phyloP scores from a whole-genome alignment of 1,140 invertebrate genomes.

The Papilio aristodemus region DNA sequence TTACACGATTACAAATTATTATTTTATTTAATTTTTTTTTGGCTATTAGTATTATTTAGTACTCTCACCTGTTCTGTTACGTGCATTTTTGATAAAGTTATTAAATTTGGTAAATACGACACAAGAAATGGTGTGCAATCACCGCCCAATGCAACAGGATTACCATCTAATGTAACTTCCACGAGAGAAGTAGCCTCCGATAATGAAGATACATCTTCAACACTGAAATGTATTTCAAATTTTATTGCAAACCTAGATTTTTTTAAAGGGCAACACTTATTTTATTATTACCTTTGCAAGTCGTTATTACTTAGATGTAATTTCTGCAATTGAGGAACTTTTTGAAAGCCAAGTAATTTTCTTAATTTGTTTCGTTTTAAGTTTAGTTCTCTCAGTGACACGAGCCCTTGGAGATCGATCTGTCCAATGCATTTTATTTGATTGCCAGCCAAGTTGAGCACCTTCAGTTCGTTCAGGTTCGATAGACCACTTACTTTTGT shows the following conservation, averaged over 20 bases:
- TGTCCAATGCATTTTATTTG: conserved; percentile 87
- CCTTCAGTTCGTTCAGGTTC: conserved; percentile 88
- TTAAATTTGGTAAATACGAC: conserved; percentile 87
- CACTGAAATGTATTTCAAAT: conserved; percentile 76
- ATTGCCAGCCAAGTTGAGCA: conserved; percentile 95
- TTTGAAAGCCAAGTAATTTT: conserved; percentile 89
- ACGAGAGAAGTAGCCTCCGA: conserved; percentile 86
- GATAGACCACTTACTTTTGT: conserved; percentile 79
- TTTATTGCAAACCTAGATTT: background rate
- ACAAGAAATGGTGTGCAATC: conserved; percentile 90
- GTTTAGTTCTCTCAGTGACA: conserved; percentile 91
- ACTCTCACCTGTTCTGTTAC: conserved; percentile 85
- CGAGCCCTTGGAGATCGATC: conserved; percentile 88
- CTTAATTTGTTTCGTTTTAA: conserved; percentile 91
- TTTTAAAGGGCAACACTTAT: no score
- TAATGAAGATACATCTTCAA: conserved; percentile 90
- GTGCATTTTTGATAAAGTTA: conserved; percentile 86
- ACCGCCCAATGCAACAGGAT: conserved; percentile 87
- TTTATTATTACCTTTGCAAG: conserved; percentile 83
- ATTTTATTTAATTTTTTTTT: no score
- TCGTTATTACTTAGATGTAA: conserved; percentile 93
- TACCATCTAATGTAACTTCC: conserved; percentile 93
- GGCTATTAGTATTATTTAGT: no score
- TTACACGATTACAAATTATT: no score
- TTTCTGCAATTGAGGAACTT: conserved; percentile 89